These are phyloP conservation scores for Allenopithecus nigroviridis DNA, from an alignment of 2,797 vertebrate species.

Conservation along the genomic window DNA sequence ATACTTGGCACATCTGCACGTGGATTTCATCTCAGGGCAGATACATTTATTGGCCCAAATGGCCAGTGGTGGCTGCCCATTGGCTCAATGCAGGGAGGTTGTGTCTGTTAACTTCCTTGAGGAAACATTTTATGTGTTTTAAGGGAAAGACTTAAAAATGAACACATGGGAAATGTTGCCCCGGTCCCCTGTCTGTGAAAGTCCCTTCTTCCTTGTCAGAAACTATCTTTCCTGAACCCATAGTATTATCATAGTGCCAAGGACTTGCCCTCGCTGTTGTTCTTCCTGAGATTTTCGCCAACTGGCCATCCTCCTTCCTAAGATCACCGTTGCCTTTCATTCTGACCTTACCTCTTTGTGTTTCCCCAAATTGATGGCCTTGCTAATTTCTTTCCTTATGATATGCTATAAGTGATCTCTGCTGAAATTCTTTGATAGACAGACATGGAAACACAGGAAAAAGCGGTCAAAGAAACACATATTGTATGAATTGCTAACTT, in stretches of 20 bases:
- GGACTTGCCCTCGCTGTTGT: background rate
- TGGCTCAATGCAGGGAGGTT: background rate
- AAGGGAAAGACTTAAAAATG: slow-evolving; percentile 16
- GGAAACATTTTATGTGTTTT: background rate
- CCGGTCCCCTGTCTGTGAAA: background rate
- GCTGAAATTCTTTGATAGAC: slow-evolving; percentile 7
- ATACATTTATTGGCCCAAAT: background rate
- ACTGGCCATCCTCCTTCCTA: background rate
- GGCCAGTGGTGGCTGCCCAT: background rate
- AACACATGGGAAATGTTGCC: background rate
- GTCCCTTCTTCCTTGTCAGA: background rate
- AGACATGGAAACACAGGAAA: background rate
- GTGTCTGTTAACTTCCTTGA: background rate
- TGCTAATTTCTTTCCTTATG: background rate
- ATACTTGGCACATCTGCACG: background rate
- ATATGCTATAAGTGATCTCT: background rate
- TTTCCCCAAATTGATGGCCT: background rate
- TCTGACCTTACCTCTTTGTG: background rate
- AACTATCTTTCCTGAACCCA: background rate
- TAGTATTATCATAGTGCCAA: background rate
- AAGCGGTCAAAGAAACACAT: background rate
- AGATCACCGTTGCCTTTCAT: background rate
- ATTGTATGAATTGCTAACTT: background rate
- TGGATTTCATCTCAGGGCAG: background rate
- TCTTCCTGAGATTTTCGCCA: background rate